Base-by-base conservation (phyloP, 1,140 invertebrate species). In the Goniozus legneri region DNA sequence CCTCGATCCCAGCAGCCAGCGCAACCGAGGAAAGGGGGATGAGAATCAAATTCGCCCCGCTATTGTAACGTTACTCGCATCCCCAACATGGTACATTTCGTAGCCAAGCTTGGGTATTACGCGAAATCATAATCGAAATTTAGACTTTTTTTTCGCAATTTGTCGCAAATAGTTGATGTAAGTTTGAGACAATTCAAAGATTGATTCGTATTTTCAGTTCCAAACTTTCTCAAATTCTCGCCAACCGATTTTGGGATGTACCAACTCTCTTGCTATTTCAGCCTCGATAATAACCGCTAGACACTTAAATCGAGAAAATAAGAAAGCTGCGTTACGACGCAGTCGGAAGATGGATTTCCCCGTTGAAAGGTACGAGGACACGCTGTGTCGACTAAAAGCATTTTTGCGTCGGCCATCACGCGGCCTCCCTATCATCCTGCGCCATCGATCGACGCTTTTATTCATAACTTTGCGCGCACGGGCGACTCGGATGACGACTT, bases 331-430 rank as follows among this genome's bases (percentile, higher is more conserved):
- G 34, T 45, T 36, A 39, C 48, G 48, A 39, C 33, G 38, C 59
- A 53, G 21, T 51, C 42, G 47, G 35, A 32, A 44, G 55, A 52
- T 58, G 52, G 54, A 48, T 60, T 58, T 62, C 44, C 22, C 30
- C 24, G 38, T 24, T 24, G 42, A 41, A 38, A 56, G 56, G 34
- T 52, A 52, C 21, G 56, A 54, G 58, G 55, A 62, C 64, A 65
- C 44, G 64, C 63, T 67, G 70, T 51, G 66, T 59, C 47, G 49
- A 62, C 62, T 75, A 73, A 75, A 75, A 75, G 71, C 72, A 71
- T 75, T 75, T 75, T 72, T 73, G 60, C 72, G 72, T 75, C 66
- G 60, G 62, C 58, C 66, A 65, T 71, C 67, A 60, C 54, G 33
- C 22, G 45, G 52, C 65, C 69, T 71, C 69, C 67, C 47, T 52